A percentile compares a stretch with the other conserved stretches of the same genome.
Conservation (phyloP, 2,888 invertebrate genomes). For the Melikaiella ostensackeni region DNA sequence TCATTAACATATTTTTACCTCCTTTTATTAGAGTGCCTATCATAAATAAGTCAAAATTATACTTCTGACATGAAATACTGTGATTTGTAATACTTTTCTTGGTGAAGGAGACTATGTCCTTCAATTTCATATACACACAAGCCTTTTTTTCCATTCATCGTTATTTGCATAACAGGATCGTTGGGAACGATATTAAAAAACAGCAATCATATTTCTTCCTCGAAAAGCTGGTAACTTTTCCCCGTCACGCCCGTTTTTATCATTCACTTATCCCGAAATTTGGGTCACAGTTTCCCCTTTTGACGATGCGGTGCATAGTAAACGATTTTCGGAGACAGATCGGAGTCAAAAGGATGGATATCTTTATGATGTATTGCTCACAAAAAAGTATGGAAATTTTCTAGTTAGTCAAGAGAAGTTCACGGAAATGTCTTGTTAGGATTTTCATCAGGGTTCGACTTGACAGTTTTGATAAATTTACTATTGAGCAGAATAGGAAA, state of each 20-base stretch:
- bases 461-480: constrained; percentile 27
- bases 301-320: constrained; percentile 28
- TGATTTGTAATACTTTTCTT: too few relatives aligned
- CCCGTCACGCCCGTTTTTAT: constrained; percentile 12
- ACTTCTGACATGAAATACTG: too few relatives aligned
- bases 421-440: not conserved
- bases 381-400: not conserved
- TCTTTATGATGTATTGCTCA: constrained; percentile 19
- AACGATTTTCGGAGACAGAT: constrained; percentile 22
- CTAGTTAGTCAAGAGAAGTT: not conserved
- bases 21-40: too few relatives aligned
- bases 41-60: too few relatives aligned
- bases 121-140: not conserved
- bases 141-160: not conserved
- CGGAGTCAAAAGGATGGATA: not conserved
- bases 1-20: too few relatives aligned
- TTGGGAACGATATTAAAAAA: constrained; percentile 13
- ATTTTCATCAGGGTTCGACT: not conserved
- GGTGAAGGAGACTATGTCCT: not conserved
- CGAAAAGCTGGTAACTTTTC: constrained; percentile 13
- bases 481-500: not conserved
- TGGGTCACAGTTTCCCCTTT: constrained; percentile 3
- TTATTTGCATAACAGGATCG: not conserved
- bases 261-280: constrained; percentile 19
- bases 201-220: constrained; percentile 30